phyloP scores from a whole-genome alignment of 2,797 vertebrate genomes.

The Hippopotamyrus pictus region DNA sequence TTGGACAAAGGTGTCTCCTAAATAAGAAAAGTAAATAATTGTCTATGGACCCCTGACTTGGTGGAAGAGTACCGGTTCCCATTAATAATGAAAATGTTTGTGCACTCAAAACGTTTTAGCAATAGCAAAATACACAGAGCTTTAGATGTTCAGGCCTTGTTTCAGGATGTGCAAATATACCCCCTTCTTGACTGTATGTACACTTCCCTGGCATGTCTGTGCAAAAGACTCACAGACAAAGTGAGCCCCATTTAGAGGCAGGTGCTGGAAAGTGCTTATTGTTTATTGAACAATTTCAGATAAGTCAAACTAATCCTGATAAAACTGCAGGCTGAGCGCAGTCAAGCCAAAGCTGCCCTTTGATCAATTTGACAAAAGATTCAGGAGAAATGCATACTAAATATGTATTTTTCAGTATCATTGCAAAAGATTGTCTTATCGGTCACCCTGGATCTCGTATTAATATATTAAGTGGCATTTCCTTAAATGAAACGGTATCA shows the following conservation, averaged over 20 bases:
- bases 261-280: background rate
- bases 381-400: background rate
- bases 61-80: background rate
- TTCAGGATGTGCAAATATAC: background rate
- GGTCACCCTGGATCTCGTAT: background rate
- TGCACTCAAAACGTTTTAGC: background rate
- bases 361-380: background rate
- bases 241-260: background rate
- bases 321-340: background rate
- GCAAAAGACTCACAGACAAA: background rate
- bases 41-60: background rate
- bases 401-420: background rate
- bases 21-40: background rate
- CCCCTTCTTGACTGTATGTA: background rate
- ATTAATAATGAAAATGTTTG: background rate
- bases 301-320: background rate
- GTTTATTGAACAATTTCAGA: background rate
- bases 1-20: background rate
- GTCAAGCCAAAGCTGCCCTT: background rate
- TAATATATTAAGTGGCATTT: background rate
- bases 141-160: background rate
- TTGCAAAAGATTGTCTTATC: background rate
- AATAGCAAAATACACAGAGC: background rate
- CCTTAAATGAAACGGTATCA: background rate
- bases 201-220: constrained; percentile 24